Conservation (phyloP, 2,113 vertebrate species). For the Baryphthengus martii region DNA sequence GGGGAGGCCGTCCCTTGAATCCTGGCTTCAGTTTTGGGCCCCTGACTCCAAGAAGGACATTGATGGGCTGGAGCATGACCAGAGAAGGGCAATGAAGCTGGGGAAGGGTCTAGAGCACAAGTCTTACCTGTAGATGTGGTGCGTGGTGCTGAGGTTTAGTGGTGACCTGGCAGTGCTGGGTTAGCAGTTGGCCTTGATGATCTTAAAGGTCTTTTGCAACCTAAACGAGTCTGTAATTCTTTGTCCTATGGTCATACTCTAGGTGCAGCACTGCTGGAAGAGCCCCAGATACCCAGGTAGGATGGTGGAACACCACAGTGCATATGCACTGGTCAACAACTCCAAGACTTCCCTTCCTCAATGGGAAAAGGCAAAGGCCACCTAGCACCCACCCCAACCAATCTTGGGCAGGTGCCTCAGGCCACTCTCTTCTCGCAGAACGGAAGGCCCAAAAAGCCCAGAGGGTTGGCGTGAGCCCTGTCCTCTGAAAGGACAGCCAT, state of each 20-base stretch:
- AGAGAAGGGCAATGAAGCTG: no score
- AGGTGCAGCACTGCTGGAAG: neutral
- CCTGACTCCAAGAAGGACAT: no score
- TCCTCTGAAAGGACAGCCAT: neutral
- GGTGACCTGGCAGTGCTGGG: neutral
- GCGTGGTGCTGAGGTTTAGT: neutral
- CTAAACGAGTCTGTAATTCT: neutral
- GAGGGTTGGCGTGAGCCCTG: neutral
- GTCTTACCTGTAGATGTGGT: neutral
- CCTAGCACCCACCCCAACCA: no score
- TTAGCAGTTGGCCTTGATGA: neutral
- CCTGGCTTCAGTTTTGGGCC: no score
- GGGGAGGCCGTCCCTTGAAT: no score
- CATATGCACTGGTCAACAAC: accelerated
- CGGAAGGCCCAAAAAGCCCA: neutral
- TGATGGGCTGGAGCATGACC: no score
- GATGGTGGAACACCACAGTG: neutral
- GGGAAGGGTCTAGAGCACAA: no score
- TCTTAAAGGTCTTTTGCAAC: neutral
- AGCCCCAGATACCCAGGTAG: neutral
- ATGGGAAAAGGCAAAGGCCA: neutral
- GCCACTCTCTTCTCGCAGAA: neutral
- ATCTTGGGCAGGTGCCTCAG: neutral
- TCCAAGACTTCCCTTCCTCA: neutral
- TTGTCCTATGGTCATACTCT: accelerated